Evolutionary conservation across 2,797 vertebrate genomes (phyloP).

Genomic region (Periophthalmus magnuspinnatus): DNA sequence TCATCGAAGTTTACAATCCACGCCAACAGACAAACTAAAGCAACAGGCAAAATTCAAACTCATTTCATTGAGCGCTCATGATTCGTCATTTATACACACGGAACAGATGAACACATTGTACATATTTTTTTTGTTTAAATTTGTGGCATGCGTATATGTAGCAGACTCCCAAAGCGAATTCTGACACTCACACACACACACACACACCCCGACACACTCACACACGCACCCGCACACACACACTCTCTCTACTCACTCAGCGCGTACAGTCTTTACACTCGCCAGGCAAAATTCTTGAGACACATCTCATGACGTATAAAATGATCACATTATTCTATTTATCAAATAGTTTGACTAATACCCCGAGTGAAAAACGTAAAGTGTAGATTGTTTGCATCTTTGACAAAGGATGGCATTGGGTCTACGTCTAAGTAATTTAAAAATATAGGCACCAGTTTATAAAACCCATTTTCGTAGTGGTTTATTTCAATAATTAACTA

Average conservation of each 20-base stretch:
- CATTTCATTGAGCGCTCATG: conserved; percentile 36
- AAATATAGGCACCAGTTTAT: too few species aligned
- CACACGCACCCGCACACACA: too few species aligned
- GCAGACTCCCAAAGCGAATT: conserved; percentile 23
- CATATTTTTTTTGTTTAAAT: too few species aligned
- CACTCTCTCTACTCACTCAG: neutral
- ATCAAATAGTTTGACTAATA: neutral
- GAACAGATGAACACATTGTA: too few species aligned
- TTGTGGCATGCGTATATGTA: conserved; percentile 41
- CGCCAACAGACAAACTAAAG: conserved; percentile 64
- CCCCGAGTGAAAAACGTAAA: neutral
- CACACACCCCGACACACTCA: too few species aligned
- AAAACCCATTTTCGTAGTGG: neutral
- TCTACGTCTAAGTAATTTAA: neutral
- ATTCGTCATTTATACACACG: conserved; percentile 24
- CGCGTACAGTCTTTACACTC: conserved; percentile 19
- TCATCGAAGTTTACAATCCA: conserved; percentile 65
- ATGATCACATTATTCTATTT: conserved; percentile 18
- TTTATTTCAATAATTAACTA: neutral
- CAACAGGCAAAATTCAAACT: conserved; percentile 53
- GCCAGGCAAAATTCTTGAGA: conserved; percentile 34
- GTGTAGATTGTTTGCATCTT: conserved; percentile 10
- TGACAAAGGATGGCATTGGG: conserved; percentile 15
- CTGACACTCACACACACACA: too few species aligned
- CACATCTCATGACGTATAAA: conserved; percentile 21